phyloP scores from a whole-genome alignment of 2,888 invertebrate genomes.

The Sericinus montela region DNA sequence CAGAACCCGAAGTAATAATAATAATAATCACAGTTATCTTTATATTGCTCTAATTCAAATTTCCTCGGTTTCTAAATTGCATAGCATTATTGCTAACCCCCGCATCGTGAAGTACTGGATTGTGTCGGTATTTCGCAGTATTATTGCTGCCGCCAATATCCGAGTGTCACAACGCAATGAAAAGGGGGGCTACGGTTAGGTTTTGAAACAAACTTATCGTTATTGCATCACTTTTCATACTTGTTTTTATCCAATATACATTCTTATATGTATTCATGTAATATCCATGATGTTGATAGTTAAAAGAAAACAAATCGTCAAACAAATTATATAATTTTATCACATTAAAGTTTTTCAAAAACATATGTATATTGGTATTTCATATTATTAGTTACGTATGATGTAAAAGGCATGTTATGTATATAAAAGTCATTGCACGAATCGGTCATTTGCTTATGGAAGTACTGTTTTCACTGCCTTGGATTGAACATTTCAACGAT shows the following conservation, averaged over 20 bases:
- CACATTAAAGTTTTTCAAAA: too few relatives aligned
- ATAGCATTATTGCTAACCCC: constrained; percentile 25
- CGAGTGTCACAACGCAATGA: constrained; percentile 39
- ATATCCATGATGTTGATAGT: too few relatives aligned
- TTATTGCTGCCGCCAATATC: constrained; percentile 38
- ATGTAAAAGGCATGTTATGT: neutral
- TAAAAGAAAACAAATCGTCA: too few relatives aligned
- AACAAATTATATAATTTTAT: too few relatives aligned
- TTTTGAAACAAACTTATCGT: too few relatives aligned
- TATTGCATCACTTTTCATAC: too few relatives aligned
- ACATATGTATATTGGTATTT: too few relatives aligned
- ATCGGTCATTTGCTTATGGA: constrained; percentile 39
- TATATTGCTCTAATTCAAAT: too few relatives aligned
- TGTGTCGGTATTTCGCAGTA: constrained; percentile 32
- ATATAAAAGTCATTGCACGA: constrained; percentile 32
- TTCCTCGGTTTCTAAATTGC: too few relatives aligned
- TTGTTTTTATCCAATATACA: too few relatives aligned
- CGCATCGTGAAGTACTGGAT: constrained; percentile 34
- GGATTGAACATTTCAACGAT: constrained; percentile 49
- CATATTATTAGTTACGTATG: neutral
- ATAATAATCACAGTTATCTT: too few relatives aligned
- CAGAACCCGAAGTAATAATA: neutral
- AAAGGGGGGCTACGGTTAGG: constrained; percentile 34
- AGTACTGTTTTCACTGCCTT: constrained; percentile 22
- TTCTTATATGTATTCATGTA: too few relatives aligned